A percentile compares a stretch with the other conserved stretches of the same genome.
These are phyloP conservation scores for Melanotaenia maccullochi DNA, from an alignment of 2,797 vertebrate genomes.

Conservation along the genomic window DNA sequence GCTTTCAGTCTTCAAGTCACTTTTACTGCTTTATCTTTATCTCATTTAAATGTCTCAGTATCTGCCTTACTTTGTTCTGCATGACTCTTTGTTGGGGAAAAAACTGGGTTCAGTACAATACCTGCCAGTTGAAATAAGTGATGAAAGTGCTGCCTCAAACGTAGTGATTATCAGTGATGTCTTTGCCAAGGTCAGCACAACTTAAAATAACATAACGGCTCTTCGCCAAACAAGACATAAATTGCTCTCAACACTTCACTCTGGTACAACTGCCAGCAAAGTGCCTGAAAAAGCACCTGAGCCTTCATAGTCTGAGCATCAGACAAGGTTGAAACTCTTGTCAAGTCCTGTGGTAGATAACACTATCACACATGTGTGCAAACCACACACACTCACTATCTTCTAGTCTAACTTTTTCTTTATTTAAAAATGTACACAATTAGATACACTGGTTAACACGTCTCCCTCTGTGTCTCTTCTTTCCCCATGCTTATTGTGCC, in stretches of 20 bases:
- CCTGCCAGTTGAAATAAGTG: neutral
- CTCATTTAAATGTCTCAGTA: neutral
- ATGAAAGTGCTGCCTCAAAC: neutral
- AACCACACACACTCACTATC: neutral
- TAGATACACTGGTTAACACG: neutral
- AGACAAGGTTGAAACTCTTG: neutral
- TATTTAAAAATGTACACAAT: neutral
- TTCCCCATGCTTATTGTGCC: conserved; percentile 39
- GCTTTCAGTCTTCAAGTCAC: no score
- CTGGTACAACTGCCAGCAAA: neutral
- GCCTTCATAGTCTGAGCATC: neutral
- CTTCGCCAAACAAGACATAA: neutral
- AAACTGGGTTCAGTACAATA: neutral
- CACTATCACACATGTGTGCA: neutral
- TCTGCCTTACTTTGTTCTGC: no score
- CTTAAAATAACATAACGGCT: neutral
- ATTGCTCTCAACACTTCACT: neutral
- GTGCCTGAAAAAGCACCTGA: neutral
- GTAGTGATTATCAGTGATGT: neutral
- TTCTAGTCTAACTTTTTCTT: neutral
- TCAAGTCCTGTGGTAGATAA: neutral
- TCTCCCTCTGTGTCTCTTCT: neutral
- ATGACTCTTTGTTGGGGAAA: no score
- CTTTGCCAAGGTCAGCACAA: neutral
- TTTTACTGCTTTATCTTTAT: neutral